These are phyloP conservation scores for Lobophora halterata DNA, from an alignment of 2,888 invertebrate species.

Conservation along the genomic window DNA sequence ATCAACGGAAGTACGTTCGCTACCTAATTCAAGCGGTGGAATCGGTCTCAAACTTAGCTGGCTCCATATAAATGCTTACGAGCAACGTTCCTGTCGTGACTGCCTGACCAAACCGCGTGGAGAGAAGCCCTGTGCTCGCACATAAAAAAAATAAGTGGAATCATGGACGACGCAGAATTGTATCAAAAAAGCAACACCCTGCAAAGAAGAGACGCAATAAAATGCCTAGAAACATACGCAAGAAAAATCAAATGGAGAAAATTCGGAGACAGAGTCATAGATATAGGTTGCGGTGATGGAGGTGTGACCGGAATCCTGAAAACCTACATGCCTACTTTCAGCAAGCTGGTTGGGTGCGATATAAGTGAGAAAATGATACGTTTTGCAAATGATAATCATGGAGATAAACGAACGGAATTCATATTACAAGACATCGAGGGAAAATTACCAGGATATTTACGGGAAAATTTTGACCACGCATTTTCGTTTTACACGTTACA, in stretches of 20 bases:
- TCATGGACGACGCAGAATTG: constrained; percentile 81
- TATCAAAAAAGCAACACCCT: constrained; percentile 85
- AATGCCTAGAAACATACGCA: constrained; percentile 83
- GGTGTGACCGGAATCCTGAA: constrained; percentile 83
- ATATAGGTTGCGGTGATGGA: constrained; percentile 89
- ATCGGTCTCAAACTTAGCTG: constrained; percentile 40
- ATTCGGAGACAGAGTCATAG: constrained; percentile 76
- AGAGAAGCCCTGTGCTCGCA: constrained; percentile 56
- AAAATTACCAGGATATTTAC: constrained; percentile 67
- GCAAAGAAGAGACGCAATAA: constrained; percentile 81
- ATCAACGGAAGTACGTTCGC: constrained; percentile 33
- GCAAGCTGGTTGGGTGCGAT: constrained; percentile 83
- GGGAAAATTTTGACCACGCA: constrained; percentile 82
- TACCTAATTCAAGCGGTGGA: constrained; percentile 15
- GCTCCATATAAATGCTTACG: constrained; percentile 68
- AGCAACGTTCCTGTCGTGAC: constrained; percentile 49
- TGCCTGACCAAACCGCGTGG: constrained; percentile 61
- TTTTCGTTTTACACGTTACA: constrained; percentile 90
- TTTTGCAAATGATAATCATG: constrained; percentile 81
- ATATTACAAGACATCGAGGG: constrained; percentile 80
- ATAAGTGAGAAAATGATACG: constrained; percentile 86
- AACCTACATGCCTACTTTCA: constrained; percentile 79
- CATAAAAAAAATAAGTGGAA: constrained; percentile 35
- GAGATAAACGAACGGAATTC: constrained; percentile 67
- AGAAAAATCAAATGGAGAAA: constrained; percentile 79